Conservation (phyloP, 2,113 vertebrate species). For the Otus sunia region DNA sequence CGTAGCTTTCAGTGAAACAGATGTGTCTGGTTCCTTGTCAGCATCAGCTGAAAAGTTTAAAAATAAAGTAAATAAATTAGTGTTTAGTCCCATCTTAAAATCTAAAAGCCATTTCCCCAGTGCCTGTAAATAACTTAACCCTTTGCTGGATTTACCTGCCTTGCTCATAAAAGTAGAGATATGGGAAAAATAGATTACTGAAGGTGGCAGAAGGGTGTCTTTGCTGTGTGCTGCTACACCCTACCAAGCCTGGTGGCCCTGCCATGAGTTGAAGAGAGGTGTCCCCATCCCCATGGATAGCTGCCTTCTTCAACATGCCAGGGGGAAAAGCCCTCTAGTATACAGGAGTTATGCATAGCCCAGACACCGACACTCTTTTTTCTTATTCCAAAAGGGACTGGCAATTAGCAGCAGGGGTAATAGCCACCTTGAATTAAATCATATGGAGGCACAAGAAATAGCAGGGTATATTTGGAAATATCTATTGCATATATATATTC, state of each 20-base stretch:
- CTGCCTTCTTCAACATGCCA: not conserved
- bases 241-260: not conserved
- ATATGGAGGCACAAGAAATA: conserved; percentile 7
- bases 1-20: not conserved
- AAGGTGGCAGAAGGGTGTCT: not conserved
- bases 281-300: not conserved
- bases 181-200: not conserved
- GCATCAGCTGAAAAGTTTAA: not conserved
- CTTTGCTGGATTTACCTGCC: not conserved
- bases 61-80: not conserved
- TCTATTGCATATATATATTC: conserved; percentile 68
- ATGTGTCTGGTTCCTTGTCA: not conserved
- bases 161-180: not conserved
- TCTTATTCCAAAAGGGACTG: not conserved
- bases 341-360: not conserved
- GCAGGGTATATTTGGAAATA: conserved; percentile 51
- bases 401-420: conserved; percentile 19
- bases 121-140: not conserved
- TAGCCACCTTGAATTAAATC: conserved; percentile 51
- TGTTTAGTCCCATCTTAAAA: not conserved
- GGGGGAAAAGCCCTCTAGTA: not conserved
- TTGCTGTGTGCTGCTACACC: not conserved
- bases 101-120: not conserved
- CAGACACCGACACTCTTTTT: not conserved
- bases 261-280: fast-evolving